Evolutionary conservation across 2,888 invertebrate species (phyloP), one percentile per base, ranked within the genome.

Genomic region (Carcina quercana): DNA sequence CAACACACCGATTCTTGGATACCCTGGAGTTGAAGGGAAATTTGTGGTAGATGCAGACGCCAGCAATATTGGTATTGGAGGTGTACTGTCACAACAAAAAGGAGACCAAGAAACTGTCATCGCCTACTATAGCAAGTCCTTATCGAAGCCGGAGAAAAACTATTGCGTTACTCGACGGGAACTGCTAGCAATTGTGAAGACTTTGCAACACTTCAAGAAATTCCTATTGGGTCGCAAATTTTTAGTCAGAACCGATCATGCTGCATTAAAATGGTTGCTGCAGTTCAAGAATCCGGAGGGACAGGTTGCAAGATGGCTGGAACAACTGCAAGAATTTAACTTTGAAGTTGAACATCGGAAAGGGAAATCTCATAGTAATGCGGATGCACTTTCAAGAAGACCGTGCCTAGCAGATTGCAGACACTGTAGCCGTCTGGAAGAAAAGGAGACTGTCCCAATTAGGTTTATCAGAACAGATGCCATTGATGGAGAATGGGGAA

Each of bases 21-120:
- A 39, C 19, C 42, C 46, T 2, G 40, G 42, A 17, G 42, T 34
- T 19, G 5, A 17, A 0, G 30, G 36, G 13, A 31, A 38, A 1
- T 45, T 42, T 24, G 29, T 35, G 5, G 41, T 50, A n/a, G 32
- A 38, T 13, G 32, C 32, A 13, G 38, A 37, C 40, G 26, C 43
- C 22, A 28, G 35, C 13, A 15, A 37, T 36, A 37, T 34, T 22
- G 34, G 45, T 17, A 22, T 36, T 8, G 34, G 45, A 11, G 41
- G 37, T 0, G 31, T 45, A 10, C 22, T 45, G 0, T 27, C 20
- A 1, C 42, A 42, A 12, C 3, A 19, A n/a, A 5, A 13, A 2
- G 13, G 15, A 11, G 45, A 24, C 14, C 13, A 24, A 5, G 41
- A 42, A 10, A 30, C 39, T n/a, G 33, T 35, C 0, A 33, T 47